Evolutionary conservation across 2,113 vertebrate species (phyloP).

Genomic region (Pelecanoides urinatrix): DNA sequence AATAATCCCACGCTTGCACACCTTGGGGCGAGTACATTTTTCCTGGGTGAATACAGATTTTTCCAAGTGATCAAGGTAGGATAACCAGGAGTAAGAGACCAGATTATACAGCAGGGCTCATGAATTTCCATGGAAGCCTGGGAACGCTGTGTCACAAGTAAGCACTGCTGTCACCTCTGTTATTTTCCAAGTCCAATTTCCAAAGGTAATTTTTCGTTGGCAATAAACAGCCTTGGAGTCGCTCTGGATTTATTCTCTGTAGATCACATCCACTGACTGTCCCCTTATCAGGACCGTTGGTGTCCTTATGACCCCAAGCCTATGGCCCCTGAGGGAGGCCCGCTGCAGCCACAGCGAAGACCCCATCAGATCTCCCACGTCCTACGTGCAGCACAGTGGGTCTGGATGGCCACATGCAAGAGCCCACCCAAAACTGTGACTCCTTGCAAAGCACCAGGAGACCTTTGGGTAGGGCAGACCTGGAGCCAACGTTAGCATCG

Average conservation of each 20-base stretch:
- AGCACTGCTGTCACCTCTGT: not conserved
- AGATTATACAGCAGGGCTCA: not conserved
- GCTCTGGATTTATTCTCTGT: not conserved
- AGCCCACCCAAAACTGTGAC: not conserved
- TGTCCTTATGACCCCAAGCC: not conserved
- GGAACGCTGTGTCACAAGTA: not conserved
- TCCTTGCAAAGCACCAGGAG: not conserved
- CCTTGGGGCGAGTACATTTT: not conserved
- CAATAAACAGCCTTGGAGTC: not conserved
- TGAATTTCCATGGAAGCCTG: not conserved
- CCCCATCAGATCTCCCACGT: not conserved
- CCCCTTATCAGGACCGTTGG: rapidly evolving
- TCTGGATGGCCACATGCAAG: not conserved
- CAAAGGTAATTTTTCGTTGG: not conserved
- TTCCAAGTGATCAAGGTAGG: not conserved
- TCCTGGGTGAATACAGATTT: slow-evolving; percentile 11
- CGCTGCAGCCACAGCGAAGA: not conserved
- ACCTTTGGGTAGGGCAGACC: not conserved
- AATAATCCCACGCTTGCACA: not conserved
- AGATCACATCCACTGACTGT: not conserved
- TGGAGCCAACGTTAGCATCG: not conserved
- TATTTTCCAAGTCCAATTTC: not conserved
- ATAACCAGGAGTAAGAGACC: not conserved
- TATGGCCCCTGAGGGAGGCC: not conserved
- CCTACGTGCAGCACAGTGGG: not conserved